Conservation (phyloP, 2,888 invertebrate genomes). For the Cylloceria caligata region DNA sequence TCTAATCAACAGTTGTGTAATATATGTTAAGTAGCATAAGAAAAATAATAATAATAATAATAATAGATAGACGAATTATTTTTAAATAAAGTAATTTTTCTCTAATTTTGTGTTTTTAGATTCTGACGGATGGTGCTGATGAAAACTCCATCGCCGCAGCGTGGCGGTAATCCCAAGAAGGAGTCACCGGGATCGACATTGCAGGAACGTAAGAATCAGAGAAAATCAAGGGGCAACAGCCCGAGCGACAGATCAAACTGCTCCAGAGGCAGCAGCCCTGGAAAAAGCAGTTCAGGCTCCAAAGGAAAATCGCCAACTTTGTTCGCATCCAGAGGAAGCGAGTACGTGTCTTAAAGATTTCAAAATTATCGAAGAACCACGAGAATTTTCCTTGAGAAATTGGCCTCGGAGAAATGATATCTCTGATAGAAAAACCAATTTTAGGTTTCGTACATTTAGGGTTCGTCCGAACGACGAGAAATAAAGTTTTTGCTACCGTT, state of each 20-base stretch:
- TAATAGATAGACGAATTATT: background rate
- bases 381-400: background rate
- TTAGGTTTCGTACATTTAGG: background rate
- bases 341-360: constrained; percentile 81
- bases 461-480: background rate
- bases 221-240: constrained; percentile 77
- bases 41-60: background rate
- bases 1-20: background rate
- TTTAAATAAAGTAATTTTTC: background rate
- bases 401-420: background rate
- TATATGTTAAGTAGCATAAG: background rate
- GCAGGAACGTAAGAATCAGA: constrained; percentile 57
- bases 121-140: constrained; percentile 80
- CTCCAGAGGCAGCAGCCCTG: constrained; percentile 84
- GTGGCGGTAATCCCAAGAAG: constrained; percentile 76
- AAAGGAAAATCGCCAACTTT: constrained; percentile 74
- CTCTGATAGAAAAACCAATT: background rate
- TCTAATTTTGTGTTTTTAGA: constrained; percentile 32
- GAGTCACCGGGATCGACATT: constrained; percentile 65
- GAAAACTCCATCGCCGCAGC: constrained; percentile 78
- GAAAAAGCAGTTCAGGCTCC: constrained; percentile 72
- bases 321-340: constrained; percentile 84
- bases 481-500: too few relatives aligned
- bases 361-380: background rate
- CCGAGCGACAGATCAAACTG: constrained; percentile 74